Evolutionary conservation across 2,888 invertebrate genomes (phyloP).

Genomic region (Sisyra nigra): DNA sequence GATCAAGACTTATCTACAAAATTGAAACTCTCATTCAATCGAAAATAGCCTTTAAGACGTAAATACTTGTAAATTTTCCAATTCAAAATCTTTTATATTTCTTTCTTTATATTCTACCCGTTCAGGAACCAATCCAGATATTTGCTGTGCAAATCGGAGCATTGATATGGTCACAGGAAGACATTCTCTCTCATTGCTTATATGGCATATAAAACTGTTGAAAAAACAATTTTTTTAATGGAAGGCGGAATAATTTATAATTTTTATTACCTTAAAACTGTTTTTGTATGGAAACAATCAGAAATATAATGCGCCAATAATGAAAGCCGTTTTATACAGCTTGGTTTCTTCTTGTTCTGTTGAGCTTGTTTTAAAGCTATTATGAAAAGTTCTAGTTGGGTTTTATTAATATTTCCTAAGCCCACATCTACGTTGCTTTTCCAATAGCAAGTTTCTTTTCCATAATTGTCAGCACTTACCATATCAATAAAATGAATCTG

Average conservation of each 20-base stretch:
- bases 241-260: slow-evolving; percentile 1
- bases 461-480: slow-evolving; percentile 25
- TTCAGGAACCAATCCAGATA: too few species aligned
- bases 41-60: too few species aligned
- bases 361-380: slow-evolving; percentile 14
- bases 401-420: slow-evolving; percentile 25
- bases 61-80: too few species aligned
- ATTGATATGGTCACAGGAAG: slow-evolving; percentile 24
- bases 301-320: slow-evolving; percentile 25
- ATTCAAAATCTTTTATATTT: too few species aligned
- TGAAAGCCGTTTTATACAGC: slow-evolving; percentile 19
- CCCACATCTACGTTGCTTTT: slow-evolving; percentile 23
- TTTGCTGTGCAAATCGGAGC: slow-evolving; percentile 20
- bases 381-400: slow-evolving; percentile 24
- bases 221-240: background rate
- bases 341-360: slow-evolving; percentile 15
- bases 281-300: slow-evolving; percentile 20
- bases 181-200: slow-evolving; percentile 22
- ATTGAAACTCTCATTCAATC: too few species aligned
- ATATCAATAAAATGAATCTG: slow-evolving; percentile 29
- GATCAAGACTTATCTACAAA: too few species aligned
- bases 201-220: slow-evolving; percentile 26
- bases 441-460: slow-evolving; percentile 18
- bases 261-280: slow-evolving; percentile 22
- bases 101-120: too few species aligned